Base-by-base conservation (phyloP, 2,113 vertebrate species). In the Sphyrna mokarran region DNA sequence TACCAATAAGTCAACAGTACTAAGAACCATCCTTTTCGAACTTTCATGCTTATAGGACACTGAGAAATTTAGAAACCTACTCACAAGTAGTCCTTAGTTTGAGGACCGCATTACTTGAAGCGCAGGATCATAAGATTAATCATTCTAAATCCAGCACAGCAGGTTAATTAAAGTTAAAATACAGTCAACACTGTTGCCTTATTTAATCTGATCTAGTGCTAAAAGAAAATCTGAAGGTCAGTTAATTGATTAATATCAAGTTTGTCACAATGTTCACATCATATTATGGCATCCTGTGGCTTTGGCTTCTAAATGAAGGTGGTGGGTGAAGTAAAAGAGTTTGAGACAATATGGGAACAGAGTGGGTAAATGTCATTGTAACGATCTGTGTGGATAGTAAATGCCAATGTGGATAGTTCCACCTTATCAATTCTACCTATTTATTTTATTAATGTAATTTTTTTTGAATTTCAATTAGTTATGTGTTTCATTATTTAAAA, bases 151-250 rank as follows among this genome's bases (percentile, higher is more conserved):
- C n/a, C n/a, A n/a, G n/a, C n/a, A n/a, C n/a, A n/a, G n/a, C n/a
- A n/a, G n/a, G n/a, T n/a, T n/a, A n/a, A n/a, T n/a, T 91, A 91
- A n/a, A 33, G 5, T 26, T 95, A 72, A 95, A 69, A 54, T 90
- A 61, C 26, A 90, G 22, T 48, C 43, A 0, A 72, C 54, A 72
- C 20, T 94, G 9, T 85, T 85, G 23, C 58, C 3, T 26, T 26
- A 58, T 14, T 61, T 61, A 63, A 61, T 91, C 29, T 29, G 22
- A 69, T 69, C 7, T 48, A 10, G 68, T 70, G 37, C 3, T 72
- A 13, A 95, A 94, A 20, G n/a, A 43, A 3, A 94, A 68, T 72
- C 26, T 95, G 33, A 70, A 70, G 93, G 40, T 72, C 40, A 95
- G 26, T 72, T 61, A 48, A 95, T 40, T 72, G n/a, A 95, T 33